Evolutionary conservation across 2,888 invertebrate genomes (phyloP).

Genomic region (Diogma glabrata): DNA sequence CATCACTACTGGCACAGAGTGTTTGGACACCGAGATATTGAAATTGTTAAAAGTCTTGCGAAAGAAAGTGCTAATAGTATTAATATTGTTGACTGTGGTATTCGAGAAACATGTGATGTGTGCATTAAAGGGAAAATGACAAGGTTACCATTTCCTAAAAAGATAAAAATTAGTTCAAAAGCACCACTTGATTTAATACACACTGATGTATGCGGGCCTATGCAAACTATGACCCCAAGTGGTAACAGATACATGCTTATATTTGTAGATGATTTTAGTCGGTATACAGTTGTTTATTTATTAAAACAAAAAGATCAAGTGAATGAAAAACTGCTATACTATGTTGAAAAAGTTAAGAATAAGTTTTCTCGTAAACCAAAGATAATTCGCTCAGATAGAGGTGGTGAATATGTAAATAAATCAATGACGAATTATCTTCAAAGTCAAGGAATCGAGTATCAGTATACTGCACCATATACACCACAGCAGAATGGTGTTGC

Average conservation of each 20-base stretch:
- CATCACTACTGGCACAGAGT: no score
- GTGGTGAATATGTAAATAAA: slow-evolving; percentile 22
- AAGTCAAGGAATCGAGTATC: slow-evolving; percentile 21
- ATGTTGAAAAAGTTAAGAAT: slow-evolving; percentile 15
- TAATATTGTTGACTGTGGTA: no score
- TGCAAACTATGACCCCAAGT: slow-evolving; percentile 21
- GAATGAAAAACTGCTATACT: slow-evolving; percentile 16
- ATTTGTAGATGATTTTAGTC: slow-evolving; percentile 26
- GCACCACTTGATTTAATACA: no score
- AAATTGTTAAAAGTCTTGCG: no score
- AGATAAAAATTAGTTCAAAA: no score
- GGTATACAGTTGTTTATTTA: slow-evolving; percentile 22
- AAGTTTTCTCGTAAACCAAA: slow-evolving; percentile 18
- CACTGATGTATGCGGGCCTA: slow-evolving; percentile 27
- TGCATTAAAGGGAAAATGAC: no score
- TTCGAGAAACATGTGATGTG: no score
- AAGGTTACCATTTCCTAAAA: no score
- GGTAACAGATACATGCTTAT: slow-evolving; percentile 21
- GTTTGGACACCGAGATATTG: no score
- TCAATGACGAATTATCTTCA: slow-evolving; percentile 17
- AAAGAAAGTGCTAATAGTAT: no score
- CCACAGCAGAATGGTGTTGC: slow-evolving; percentile 23
- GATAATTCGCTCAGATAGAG: slow-evolving; percentile 19
- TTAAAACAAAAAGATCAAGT: slow-evolving; percentile 21
- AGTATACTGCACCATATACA: slow-evolving; percentile 19